Evolutionary conservation across 2,888 invertebrate genomes (phyloP).

Genomic region (Brachyptera risi): DNA sequence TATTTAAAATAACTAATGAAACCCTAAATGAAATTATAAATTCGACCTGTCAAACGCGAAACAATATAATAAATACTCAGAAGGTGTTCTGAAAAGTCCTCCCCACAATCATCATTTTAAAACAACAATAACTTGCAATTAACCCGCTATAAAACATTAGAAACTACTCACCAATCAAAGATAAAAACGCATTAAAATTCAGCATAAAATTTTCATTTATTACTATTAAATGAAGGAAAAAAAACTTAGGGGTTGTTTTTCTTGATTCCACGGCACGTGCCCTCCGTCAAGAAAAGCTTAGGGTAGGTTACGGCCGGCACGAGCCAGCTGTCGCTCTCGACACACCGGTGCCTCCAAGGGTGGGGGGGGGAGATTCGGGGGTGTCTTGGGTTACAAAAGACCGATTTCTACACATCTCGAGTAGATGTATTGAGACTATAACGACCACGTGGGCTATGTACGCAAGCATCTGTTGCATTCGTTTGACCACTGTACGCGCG

Average conservation of each 20-base stretch:
- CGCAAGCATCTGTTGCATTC: conserved; percentile 2
- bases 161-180: background rate
- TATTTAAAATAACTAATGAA: too few relatives aligned
- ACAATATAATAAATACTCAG: too few relatives aligned
- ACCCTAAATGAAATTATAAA: too few relatives aligned
- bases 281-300: background rate
- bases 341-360: conserved; percentile 2
- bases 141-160: background rate
- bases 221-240: background rate
- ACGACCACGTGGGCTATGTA: background rate
- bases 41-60: too few relatives aligned
- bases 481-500: background rate
- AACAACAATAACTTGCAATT: too few relatives aligned
- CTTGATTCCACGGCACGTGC: background rate
- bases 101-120: too few relatives aligned
- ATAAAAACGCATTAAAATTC: background rate
- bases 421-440: too few relatives aligned
- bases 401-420: conserved; percentile 8
- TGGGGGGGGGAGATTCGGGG: background rate
- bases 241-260: background rate
- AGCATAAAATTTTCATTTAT: background rate
- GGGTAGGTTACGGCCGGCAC: conserved; percentile 7
- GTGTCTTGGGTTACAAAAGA: conserved; percentile 14
- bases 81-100: too few relatives aligned
- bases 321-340: conserved; percentile 2